Evolutionary conservation across 2,113 vertebrate species (phyloP).

Genomic region (Mola mola): DNA sequence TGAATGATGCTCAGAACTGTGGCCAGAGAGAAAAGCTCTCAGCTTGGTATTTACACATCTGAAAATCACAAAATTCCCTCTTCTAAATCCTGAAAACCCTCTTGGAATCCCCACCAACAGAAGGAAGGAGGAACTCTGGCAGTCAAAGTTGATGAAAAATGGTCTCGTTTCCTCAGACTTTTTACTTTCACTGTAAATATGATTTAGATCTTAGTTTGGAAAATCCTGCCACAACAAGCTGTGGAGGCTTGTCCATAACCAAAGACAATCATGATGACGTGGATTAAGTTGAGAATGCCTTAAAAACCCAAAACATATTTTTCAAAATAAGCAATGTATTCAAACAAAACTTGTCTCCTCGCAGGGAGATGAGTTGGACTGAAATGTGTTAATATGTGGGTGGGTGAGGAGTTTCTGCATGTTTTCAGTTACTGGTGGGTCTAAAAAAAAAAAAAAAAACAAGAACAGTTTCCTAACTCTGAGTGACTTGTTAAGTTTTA

Average conservation of each 20-base stretch:
- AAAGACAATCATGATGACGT: slow-evolving; percentile 74
- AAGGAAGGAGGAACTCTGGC: slow-evolving; percentile 1
- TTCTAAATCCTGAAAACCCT: slow-evolving; percentile 3
- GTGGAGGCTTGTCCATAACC: slow-evolving; percentile 72
- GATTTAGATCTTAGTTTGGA: slow-evolving; percentile 60
- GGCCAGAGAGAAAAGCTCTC: slow-evolving; percentile 47
- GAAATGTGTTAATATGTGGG: too few species aligned
- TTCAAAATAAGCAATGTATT: slow-evolving; percentile 53
- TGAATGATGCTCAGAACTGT: slow-evolving; percentile 15
- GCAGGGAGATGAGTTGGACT: slow-evolving; percentile 11
- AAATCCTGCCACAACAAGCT: slow-evolving; percentile 60
- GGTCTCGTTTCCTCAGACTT: slow-evolving; percentile 24
- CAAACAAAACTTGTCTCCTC: slow-evolving; percentile 18
- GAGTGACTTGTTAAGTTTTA: slow-evolving; percentile 20
- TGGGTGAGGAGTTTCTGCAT: slow-evolving; percentile 9
- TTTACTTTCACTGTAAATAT: slow-evolving; percentile 62
- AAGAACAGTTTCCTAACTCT: slow-evolving; percentile 2
- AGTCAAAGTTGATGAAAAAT: slow-evolving; percentile 12
- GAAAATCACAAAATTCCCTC: slow-evolving; percentile 18
- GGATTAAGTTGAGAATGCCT: slow-evolving; percentile 69
- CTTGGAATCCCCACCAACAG: neutral
- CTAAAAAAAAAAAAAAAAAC: slow-evolving; percentile 3
- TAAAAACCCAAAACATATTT: slow-evolving; percentile 61
- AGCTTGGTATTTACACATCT: neutral
- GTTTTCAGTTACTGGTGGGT: slow-evolving; percentile 35